phyloP scores from a whole-genome alignment of 2,113 vertebrate species.

The Zingel zingel region DNA sequence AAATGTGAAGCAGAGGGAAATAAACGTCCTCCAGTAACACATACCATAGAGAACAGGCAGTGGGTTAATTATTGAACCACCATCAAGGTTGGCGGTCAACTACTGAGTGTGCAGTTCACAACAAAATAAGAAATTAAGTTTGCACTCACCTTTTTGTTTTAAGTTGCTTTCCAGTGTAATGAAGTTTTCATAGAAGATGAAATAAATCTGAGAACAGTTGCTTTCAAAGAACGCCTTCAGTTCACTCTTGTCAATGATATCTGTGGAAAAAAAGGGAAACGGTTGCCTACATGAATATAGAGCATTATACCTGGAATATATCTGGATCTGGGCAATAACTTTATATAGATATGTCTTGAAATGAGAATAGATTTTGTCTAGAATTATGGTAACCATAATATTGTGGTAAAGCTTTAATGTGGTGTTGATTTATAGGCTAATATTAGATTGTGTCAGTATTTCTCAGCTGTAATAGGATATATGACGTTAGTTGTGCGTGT shows the following conservation, averaged over 20 bases:
- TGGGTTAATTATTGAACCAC: constrained; percentile 52
- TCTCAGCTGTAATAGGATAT: background rate
- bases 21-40: background rate
- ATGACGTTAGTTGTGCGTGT: background rate
- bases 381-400: background rate
- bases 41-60: constrained; percentile 8
- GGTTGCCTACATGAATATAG: background rate
- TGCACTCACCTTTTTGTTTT: constrained; percentile 96
- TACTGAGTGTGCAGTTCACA: background rate
- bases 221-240: constrained; percentile 97
- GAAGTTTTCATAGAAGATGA: constrained; percentile 99
- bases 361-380: background rate
- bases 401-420: background rate
- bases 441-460: background rate
- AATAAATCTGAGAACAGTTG: constrained; percentile 99
- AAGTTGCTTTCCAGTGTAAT: constrained; percentile 98
- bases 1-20: constrained; percentile 15
- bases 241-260: constrained; percentile 93
- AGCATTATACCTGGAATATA: background rate
- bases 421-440: background rate
- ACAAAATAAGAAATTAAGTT: background rate
- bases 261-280: constrained; percentile 79
- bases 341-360: background rate
- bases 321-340: background rate
- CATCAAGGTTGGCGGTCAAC: background rate